Base-by-base conservation (phyloP, 2,113 vertebrate species). In the Thalassarche chlororhynchos region DNA sequence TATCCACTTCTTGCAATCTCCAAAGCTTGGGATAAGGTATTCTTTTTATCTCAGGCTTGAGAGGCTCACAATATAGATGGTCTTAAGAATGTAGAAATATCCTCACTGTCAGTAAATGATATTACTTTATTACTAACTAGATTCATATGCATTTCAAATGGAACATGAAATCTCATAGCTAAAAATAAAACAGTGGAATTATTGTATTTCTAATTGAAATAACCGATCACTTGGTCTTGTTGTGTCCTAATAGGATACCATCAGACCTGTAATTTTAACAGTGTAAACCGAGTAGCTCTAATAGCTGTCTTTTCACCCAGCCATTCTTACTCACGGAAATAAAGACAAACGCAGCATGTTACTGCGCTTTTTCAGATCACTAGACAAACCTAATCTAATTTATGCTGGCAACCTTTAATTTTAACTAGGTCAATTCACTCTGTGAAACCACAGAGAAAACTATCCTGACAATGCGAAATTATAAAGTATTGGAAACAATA, bases 401-500 rank as follows among this genome's bases (percentile, higher is more conserved):
- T 95, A 71, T 78, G 71, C 13, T 85, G 72, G 80, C 83, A 95
- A 95, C 60, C 44, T 97, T 97, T 97, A 93, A 82, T 96, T 97
- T 96, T 92, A 96, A 91, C 70, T 93, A 95, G 91, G 90, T 92
- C 90, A 94, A 34, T 79, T 90, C 74, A 83, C 40, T 86, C 77
- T 72, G 42, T 82, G 76, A 96, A 93, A 89, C 60, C 46, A 51
- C 10, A 21, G 58, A 91, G 80, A 83, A 83, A 89, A 90, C 51
- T 31, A 64, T 40, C 42, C 61, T 77, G 91, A 90, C 38, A 85
- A 84, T 28, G n/a, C 75, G 78, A 95, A 90, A 85, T 89, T 82
- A 66, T 58, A 14, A 83, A 95, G n/a, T 47, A 69, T 77, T 81
- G 54, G 57, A 81, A 95, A 75, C 36, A 80, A 76, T 68, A 61